Conservation (phyloP, 2,113 vertebrate genomes). For the Dascyllus trimaculatus region DNA sequence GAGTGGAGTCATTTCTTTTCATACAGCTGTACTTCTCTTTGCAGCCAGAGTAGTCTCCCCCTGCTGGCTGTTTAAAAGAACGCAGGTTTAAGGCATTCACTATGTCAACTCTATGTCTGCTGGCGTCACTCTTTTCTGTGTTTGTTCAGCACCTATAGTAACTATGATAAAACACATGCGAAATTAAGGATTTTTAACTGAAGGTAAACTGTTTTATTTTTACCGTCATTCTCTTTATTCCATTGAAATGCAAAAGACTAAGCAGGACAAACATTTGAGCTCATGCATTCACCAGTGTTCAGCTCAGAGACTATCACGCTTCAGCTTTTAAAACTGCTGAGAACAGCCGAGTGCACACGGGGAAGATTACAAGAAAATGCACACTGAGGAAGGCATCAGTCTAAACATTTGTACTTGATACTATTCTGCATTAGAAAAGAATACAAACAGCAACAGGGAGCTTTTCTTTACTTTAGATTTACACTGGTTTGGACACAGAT, state of each 20-base stretch:
- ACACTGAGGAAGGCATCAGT: not conserved
- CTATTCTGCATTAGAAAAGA: not conserved
- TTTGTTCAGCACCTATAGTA: too few species aligned
- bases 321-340: not conserved
- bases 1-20: too few species aligned
- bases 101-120: too few species aligned
- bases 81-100: too few species aligned
- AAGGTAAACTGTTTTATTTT: not conserved
- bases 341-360: not conserved
- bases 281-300: not conserved
- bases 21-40: too few species aligned
- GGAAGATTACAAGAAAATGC: not conserved
- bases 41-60: too few species aligned
- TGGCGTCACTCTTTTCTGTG: too few species aligned
- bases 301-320: not conserved
- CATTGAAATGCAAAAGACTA: not conserved
- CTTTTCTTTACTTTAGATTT: not conserved
- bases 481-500: not conserved
- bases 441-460: not conserved
- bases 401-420: slow-evolving; percentile 11
- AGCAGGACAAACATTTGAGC: not conserved
- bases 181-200: too few species aligned
- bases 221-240: not conserved
- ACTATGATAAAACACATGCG: too few species aligned
- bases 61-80: too few species aligned